phyloP scores from a whole-genome alignment of 2,888 invertebrate genomes.

The Tetragonula carbonaria region DNA sequence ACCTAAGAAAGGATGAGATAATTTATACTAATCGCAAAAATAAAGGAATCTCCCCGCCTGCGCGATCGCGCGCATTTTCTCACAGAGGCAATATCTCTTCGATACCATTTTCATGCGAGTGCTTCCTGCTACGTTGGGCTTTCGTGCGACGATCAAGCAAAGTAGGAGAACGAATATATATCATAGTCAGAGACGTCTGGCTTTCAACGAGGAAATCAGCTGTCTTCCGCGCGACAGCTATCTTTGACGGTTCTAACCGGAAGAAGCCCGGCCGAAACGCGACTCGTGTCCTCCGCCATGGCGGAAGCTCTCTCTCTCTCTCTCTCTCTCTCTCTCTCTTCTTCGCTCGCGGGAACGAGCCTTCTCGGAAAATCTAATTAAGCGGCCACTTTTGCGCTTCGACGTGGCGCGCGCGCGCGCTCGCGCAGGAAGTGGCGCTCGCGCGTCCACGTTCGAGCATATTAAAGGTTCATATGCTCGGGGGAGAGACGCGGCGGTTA shows the following conservation, averaged over 20 bases:
- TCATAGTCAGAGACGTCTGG: not conserved
- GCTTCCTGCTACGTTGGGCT: not conserved
- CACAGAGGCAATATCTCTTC: too few relatives aligned
- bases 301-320: not conserved
- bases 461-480: conserved; percentile 64
- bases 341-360: not conserved
- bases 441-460: conserved; percentile 44
- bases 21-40: too few relatives aligned
- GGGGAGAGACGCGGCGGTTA: conserved; percentile 59
- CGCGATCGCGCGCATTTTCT: too few relatives aligned
- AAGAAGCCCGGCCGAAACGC: conserved; percentile 19
- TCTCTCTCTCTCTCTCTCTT: too few relatives aligned
- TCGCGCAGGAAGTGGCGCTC: conserved; percentile 43
- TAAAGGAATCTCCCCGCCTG: too few relatives aligned
- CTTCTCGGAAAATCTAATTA: conserved; percentile 73
- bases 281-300: conserved; percentile 15
- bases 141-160: not conserved
- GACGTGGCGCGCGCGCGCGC: conserved; percentile 15
- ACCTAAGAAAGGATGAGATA: too few relatives aligned
- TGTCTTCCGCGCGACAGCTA: conserved; percentile 23
- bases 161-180: not conserved
- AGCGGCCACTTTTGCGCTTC: conserved; percentile 34
- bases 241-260: conserved; percentile 45
- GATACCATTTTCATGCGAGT: not conserved
- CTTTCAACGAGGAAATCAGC: conserved; percentile 26